Evolutionary conservation across 2,797 vertebrate species (phyloP).

Genomic region (Xenops minutus): DNA sequence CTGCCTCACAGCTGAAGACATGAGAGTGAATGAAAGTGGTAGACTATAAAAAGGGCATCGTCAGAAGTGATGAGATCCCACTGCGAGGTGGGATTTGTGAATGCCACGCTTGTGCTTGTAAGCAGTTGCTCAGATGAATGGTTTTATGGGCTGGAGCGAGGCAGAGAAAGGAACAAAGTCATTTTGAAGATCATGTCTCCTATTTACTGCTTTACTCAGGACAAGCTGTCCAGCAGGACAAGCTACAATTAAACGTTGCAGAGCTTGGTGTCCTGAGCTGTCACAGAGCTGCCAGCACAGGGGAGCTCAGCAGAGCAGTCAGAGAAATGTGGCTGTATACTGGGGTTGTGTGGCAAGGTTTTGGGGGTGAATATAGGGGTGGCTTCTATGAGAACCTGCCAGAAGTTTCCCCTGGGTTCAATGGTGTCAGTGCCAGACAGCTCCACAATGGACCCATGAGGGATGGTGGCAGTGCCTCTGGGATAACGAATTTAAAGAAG

Average conservation of each 20-base stretch:
- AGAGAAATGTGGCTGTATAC: neutral
- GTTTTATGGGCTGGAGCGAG: neutral
- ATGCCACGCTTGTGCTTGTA: fast-evolving
- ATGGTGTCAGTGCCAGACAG: neutral
- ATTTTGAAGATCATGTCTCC: neutral
- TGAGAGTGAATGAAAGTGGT: neutral
- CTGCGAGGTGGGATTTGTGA: neutral
- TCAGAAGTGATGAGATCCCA: constrained; percentile 7
- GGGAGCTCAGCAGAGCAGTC: neutral
- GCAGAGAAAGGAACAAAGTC: neutral
- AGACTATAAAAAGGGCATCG: constrained; percentile 13
- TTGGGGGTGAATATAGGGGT: no score
- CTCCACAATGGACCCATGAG: neutral
- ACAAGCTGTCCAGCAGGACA: neutral
- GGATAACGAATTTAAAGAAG: neutral
- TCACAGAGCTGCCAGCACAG: neutral
- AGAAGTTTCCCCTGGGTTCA: neutral
- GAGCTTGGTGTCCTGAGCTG: neutral
- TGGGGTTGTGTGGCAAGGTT: neutral
- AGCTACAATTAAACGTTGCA: neutral
- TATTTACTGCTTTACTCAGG: neutral
- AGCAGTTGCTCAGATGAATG: constrained; percentile 2
- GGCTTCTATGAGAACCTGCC: neutral
- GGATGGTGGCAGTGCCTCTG: fast-evolving
- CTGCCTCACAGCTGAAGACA: constrained; percentile 40